Evolutionary conservation across 2,113 vertebrate species (phyloP).

Genomic region (Girardinichthys multiradiatus): DNA sequence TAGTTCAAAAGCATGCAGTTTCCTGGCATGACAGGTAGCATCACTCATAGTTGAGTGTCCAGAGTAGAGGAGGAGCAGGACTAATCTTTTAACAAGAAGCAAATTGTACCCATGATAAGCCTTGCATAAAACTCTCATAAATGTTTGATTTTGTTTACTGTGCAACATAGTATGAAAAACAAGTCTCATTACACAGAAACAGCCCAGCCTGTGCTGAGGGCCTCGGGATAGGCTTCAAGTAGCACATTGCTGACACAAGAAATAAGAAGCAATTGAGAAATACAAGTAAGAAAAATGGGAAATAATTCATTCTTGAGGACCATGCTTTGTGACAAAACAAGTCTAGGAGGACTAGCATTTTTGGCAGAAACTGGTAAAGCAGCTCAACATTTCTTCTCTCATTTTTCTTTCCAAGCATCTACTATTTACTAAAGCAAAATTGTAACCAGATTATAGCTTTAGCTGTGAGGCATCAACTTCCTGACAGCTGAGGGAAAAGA

Average conservation of each 20-base stretch:
- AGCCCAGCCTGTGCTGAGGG: conserved; percentile 25
- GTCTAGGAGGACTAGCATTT: conserved; percentile 37
- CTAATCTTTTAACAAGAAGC: conserved; percentile 38
- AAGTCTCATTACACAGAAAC: conserved; percentile 46
- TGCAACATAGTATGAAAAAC: conserved; percentile 49
- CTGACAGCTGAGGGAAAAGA: conserved; percentile 30
- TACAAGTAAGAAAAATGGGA: conserved; percentile 34
- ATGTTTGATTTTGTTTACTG: conserved; percentile 74
- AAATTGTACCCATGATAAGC: conserved; percentile 54
- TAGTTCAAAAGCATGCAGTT: conserved; percentile 55
- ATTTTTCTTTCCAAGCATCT: conserved; percentile 6
- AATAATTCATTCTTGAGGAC: conserved; percentile 30
- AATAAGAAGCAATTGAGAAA: conserved; percentile 40
- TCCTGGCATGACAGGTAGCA: conserved; percentile 26
- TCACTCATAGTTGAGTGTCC: conserved; percentile 39
- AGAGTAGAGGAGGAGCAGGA: conserved; percentile 38
- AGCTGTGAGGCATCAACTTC: conserved; percentile 1
- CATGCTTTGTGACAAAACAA: conserved; percentile 26
- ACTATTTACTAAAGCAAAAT: conserved; percentile 14
- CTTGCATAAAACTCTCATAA: conserved; percentile 63
- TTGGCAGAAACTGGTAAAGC: conserved; percentile 10
- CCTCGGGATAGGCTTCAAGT: conserved; percentile 49
- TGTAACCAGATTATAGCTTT: conserved; percentile 35
- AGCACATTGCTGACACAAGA: conserved; percentile 42
- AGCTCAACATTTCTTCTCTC: conserved; percentile 7